Base-by-base conservation (phyloP, 2,797 vertebrate species). In the Tolypeutes matacus region DNA sequence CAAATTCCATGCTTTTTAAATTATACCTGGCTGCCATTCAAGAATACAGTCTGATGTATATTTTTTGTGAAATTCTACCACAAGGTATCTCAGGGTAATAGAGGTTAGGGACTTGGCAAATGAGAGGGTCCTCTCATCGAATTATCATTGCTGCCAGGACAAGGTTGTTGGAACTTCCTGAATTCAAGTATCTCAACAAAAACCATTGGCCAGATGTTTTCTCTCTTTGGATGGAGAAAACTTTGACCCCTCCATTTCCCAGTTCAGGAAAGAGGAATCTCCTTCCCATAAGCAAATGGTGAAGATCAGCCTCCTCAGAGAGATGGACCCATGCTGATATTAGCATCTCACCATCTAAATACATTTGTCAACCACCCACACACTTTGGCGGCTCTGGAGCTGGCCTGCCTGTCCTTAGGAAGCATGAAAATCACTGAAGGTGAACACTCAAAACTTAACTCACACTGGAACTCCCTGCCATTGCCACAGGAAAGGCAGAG, bases 61-160 rank as follows among this genome's bases (percentile, higher is more conserved):
- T 89, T 92, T 96, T 88, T 92, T 94, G 49, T 95, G 88, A 86
- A 86, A 91, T 89, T 93, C 67, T 92, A 92, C 31, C 49, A 70
- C 91, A 93, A 94, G 36, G 2, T 34, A 58, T 73, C 73, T 95
- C 56, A 51, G 49, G 84, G 49, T 83, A 91, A 86, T 29, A 81
- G 90, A 77, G 78, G 86, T 86, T 81, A 89, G 18, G 60, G 34
- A 67, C 69, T 94, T 92, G 91, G 53, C 85, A 82, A 91, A 86
- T 56, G 69, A 75, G 39, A 80, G 46, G 36, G n/a, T 49, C 23
- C 18, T 17, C n/a, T 56, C 7, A 7, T 21, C 20, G 18, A 62
- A 62, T 76, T 51, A 67, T 93, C 29, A 39, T 0, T 73, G 65
- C 29, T 75, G 13, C 56, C 5, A 31, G 72, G 51, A 85, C 49